These are phyloP conservation scores for Sceloporus undulatus DNA, from an alignment of 2,113 vertebrate species.

Conservation along the genomic window DNA sequence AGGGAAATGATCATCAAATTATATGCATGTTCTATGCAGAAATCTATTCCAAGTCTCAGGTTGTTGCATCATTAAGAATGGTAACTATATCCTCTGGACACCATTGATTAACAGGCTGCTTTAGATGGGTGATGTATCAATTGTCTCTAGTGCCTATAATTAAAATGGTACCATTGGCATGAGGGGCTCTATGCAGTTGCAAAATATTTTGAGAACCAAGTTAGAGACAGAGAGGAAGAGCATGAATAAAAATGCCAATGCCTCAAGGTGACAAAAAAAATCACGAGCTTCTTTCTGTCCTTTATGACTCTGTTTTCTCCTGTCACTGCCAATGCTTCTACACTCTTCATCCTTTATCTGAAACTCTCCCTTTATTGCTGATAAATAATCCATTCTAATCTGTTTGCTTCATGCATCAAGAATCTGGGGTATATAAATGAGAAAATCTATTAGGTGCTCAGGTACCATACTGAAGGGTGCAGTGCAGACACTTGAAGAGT, in stretches of 20 bases:
- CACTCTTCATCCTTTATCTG: slow-evolving; percentile 16
- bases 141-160: not conserved
- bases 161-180: slow-evolving; percentile 5
- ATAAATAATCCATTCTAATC: slow-evolving; percentile 31
- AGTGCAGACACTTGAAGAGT: slow-evolving; percentile 30
- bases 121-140: slow-evolving; percentile 22
- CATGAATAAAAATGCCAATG: not conserved
- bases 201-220: not conserved
- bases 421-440: slow-evolving; percentile 25
- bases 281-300: not conserved
- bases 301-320: not conserved
- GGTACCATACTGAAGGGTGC: slow-evolving; percentile 22
- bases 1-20: slow-evolving; percentile 56
- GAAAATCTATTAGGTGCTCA: slow-evolving; percentile 33
- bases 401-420: slow-evolving; percentile 18
- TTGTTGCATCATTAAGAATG: slow-evolving; percentile 5
- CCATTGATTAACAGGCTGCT: not conserved
- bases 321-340: not conserved
- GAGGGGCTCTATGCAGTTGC: not conserved
- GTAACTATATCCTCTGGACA: not conserved
- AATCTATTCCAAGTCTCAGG: not conserved
- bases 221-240: not conserved
- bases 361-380: not conserved
- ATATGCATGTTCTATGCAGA: slow-evolving; percentile 27
- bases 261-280: slow-evolving; percentile 4